Percentiles rank a stretch among this genome's conserved stretches.
These are phyloP conservation scores for Dipus sagitta DNA, from an alignment of 2,797 vertebrate species.

Conservation along the genomic window DNA sequence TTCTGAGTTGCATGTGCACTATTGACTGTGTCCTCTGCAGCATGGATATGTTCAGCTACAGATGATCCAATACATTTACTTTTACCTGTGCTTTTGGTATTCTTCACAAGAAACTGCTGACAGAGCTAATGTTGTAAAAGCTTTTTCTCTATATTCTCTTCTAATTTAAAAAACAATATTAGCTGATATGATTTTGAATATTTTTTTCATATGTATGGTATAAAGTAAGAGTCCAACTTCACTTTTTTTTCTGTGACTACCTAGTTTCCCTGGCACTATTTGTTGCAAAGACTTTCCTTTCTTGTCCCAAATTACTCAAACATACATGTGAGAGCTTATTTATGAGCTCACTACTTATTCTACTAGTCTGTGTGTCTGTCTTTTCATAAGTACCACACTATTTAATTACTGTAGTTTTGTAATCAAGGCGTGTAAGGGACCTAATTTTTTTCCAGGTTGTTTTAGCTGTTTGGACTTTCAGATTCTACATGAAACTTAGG, in stretches of 20 bases:
- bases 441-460: not conserved
- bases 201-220: not conserved
- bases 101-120: not conserved
- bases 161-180: not conserved
- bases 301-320: not conserved
- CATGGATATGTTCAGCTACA: not conserved
- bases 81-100: not conserved
- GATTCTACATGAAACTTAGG: not conserved
- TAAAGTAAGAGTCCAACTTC: not conserved
- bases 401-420: not conserved
- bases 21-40: not conserved
- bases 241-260: not conserved
- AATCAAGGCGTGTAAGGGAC: not conserved
- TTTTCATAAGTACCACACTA: not conserved
- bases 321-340: not conserved
- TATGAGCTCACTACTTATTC: not conserved
- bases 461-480: not conserved
- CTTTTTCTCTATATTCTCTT: slow-evolving; percentile 6
- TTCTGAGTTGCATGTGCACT: not conserved
- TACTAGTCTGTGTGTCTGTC: not conserved
- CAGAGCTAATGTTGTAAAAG: not conserved
- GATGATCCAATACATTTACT: not conserved
- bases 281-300: not conserved
- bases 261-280: too few relatives aligned
- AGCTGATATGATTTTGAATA: not conserved